Conservation (phyloP, 2,888 invertebrate genomes). For the Apodemia mormo region DNA sequence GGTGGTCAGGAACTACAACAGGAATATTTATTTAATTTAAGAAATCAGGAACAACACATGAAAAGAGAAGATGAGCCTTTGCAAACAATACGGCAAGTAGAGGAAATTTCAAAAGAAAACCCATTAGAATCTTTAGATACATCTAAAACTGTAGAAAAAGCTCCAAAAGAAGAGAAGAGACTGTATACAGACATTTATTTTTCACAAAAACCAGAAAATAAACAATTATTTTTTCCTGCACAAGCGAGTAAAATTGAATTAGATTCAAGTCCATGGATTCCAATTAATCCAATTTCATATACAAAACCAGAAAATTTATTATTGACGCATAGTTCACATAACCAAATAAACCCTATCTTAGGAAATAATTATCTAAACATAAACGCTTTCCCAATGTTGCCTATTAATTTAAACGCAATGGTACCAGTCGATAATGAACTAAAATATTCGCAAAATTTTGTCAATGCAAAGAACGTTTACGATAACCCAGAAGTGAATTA, state of each 20-base stretch:
- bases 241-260: background rate
- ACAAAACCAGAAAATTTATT: background rate
- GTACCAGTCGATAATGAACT: background rate
- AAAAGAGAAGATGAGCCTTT: background rate
- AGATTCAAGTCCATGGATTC: background rate
- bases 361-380: background rate
- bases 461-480: background rate
- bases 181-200: background rate
- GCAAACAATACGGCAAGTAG: background rate
- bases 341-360: background rate
- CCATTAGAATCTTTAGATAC: background rate
- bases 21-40: slow-evolving; percentile 1
- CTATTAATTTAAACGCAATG: background rate
- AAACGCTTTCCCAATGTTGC: background rate
- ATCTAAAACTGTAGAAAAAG: background rate
- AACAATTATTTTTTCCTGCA: background rate
- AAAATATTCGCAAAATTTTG: background rate
- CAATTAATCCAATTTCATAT: background rate
- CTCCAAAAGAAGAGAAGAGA: background rate
- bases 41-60: background rate
- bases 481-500: background rate
- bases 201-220: background rate
- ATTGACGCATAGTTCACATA: background rate
- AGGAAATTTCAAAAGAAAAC: background rate
- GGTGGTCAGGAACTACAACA: background rate